Conservation (phyloP, 2,113 vertebrate genomes). For the Myotis yumanensis region DNA sequence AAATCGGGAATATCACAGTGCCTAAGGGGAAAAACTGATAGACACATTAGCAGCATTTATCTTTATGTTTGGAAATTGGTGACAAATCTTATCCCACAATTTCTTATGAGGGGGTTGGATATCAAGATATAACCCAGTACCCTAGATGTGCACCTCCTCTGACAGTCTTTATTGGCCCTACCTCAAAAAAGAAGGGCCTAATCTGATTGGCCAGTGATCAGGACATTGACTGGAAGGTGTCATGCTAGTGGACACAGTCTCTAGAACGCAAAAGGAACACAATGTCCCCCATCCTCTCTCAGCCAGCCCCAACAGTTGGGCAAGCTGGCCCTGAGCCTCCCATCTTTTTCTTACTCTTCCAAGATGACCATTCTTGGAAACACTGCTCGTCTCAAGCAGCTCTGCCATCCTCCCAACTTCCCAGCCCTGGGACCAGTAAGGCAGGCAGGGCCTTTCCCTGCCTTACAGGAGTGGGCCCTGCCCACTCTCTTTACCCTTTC, state of each 20-base stretch:
- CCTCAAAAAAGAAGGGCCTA: not conserved
- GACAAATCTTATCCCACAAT: conserved; percentile 6
- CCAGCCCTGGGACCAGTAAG: not conserved
- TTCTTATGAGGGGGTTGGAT: not conserved
- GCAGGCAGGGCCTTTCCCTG: not conserved
- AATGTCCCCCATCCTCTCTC: not conserved
- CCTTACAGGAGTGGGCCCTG: not conserved
- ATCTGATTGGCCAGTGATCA: not conserved
- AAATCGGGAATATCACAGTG: conserved; percentile 5
- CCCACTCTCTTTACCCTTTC: not conserved
- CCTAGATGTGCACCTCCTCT: not conserved
- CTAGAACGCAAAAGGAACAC: not conserved
- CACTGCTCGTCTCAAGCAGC: not conserved
- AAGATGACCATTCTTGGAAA: not conserved
- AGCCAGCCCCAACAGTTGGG: not conserved
- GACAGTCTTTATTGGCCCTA: not conserved
- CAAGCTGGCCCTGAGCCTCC: not conserved
- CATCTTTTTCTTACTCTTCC: not conserved
- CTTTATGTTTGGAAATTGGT: not conserved
- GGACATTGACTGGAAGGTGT: not conserved
- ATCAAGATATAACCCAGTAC: not conserved
- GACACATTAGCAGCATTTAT: not conserved
- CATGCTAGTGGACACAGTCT: not conserved
- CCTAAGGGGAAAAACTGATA: not conserved
- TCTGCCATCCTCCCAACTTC: not conserved